Conservation (phyloP, 2,888 invertebrate genomes). For the Oligia latruncula region DNA sequence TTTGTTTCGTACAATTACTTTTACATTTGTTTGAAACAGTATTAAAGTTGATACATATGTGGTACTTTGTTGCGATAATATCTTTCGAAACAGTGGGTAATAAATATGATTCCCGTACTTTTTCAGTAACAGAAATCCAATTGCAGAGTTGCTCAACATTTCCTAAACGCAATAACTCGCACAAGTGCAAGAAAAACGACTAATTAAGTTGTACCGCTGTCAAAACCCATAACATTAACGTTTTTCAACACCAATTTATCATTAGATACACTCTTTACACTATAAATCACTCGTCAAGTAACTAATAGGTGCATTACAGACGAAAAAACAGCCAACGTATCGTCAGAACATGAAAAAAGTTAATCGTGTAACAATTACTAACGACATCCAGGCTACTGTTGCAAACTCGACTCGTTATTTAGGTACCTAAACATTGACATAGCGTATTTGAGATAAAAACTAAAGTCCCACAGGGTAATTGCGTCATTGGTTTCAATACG, state of each 20-base stretch:
- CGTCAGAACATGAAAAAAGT: constrained; percentile 35
- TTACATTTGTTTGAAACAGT: neutral
- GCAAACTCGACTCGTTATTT: constrained; percentile 46
- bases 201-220: constrained; percentile 43
- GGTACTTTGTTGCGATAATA: neutral
- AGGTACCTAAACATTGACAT: constrained; percentile 69
- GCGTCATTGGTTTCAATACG: constrained; percentile 79
- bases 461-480: constrained; percentile 72
- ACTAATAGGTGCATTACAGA: constrained; percentile 47
- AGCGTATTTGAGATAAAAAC: constrained; percentile 71
- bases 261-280: constrained; percentile 29
- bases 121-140: constrained; percentile 9
- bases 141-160: constrained; percentile 24
- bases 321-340: constrained; percentile 38
- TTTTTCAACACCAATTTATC: constrained; percentile 49
- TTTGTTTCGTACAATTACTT: constrained; percentile 14
- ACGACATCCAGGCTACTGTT: constrained; percentile 12
- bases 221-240: constrained; percentile 29
- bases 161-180: constrained; percentile 16
- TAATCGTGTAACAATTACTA: constrained; percentile 54
- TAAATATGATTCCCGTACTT: constrained; percentile 34
- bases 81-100: constrained; percentile 10
- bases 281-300: constrained; percentile 55
- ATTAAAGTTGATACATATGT: neutral
- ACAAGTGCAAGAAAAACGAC: constrained; percentile 21